These are phyloP conservation scores for Bubo blakistoni DNA, from an alignment of 2,113 vertebrate genomes.

Conservation along the genomic window DNA sequence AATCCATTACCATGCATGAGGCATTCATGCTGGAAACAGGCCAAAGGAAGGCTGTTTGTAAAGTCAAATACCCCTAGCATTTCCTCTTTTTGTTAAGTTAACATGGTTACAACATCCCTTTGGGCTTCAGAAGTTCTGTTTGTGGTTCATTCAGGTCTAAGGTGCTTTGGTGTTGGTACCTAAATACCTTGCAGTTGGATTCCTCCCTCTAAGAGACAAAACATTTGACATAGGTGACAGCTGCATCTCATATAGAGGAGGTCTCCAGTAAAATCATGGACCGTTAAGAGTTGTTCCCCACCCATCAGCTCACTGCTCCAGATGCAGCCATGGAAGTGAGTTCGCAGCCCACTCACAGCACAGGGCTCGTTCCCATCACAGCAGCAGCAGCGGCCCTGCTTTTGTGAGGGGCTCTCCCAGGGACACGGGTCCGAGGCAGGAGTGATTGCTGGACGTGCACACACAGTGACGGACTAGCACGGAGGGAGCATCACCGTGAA, in stretches of 20 bases:
- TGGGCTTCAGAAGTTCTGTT: background rate
- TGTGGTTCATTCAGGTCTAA: background rate
- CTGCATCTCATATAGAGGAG: background rate
- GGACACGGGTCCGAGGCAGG: background rate
- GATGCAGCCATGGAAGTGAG: background rate
- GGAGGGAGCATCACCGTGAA: fast-evolving
- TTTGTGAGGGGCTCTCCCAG: fast-evolving
- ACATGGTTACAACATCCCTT: background rate
- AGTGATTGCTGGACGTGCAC: fast-evolving
- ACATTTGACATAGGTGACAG: background rate
- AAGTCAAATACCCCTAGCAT: background rate
- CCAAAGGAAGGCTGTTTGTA: background rate
- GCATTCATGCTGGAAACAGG: background rate
- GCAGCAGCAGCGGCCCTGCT: background rate
- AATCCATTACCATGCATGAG: constrained; percentile 26
- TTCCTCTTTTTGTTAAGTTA: background rate
- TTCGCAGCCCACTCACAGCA: background rate
- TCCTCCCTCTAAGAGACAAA: background rate
- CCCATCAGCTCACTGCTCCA: background rate
- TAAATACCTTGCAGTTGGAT: background rate
- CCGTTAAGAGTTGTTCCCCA: fast-evolving
- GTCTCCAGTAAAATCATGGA: background rate
- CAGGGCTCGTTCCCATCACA: background rate
- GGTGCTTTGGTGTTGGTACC: background rate
- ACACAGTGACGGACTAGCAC: fast-evolving